These are phyloP conservation scores for Drosophila barbarae DNA, from an alignment of 2,888 invertebrate species.

Conservation along the genomic window DNA sequence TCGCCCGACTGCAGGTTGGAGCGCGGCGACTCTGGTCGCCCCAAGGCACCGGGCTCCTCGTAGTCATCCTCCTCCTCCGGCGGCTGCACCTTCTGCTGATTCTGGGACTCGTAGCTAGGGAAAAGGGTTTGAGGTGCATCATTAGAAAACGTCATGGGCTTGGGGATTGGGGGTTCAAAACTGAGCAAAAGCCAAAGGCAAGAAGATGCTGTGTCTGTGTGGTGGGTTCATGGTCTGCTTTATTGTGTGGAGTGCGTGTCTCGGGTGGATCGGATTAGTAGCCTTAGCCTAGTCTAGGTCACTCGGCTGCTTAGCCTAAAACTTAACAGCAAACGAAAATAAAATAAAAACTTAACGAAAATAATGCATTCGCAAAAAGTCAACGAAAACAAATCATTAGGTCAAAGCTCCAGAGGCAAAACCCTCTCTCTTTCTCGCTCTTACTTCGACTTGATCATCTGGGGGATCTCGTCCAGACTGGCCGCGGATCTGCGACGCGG, in stretches of 20 bases:
- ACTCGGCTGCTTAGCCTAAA: constrained; percentile 51
- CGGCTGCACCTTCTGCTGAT: constrained; percentile 32
- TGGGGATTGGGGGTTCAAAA: constrained; percentile 22
- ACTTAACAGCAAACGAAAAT: constrained; percentile 47
- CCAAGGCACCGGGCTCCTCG: constrained; percentile 80
- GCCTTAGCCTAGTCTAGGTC: constrained; percentile 40
- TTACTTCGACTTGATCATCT: constrained; percentile 74
- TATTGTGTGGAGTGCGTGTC: constrained; percentile 52
- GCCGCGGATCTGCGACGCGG: constrained; percentile 83
- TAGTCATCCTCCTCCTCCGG: constrained; percentile 78
- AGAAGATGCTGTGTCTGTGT: constrained; percentile 42
- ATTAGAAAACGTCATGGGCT: constrained; percentile 52
- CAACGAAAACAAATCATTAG: constrained; percentile 39
- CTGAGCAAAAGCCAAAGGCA: constrained; percentile 39
- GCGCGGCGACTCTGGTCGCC: constrained; percentile 80
- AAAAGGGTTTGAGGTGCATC: constrained; percentile 53
- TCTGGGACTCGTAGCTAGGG: constrained; percentile 39
- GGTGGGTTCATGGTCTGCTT: constrained; percentile 46
- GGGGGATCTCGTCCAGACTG: constrained; percentile 80
- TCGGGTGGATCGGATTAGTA: constrained; percentile 37
- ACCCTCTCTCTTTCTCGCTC: constrained; percentile 47
- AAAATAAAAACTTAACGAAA: constrained; percentile 51
- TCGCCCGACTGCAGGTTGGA: constrained; percentile 87
- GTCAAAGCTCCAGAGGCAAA: constrained; percentile 79
- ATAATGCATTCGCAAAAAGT: constrained; percentile 65